phyloP scores from a whole-genome alignment of 2,888 invertebrate genomes.

The Cerastis rubricosa region DNA sequence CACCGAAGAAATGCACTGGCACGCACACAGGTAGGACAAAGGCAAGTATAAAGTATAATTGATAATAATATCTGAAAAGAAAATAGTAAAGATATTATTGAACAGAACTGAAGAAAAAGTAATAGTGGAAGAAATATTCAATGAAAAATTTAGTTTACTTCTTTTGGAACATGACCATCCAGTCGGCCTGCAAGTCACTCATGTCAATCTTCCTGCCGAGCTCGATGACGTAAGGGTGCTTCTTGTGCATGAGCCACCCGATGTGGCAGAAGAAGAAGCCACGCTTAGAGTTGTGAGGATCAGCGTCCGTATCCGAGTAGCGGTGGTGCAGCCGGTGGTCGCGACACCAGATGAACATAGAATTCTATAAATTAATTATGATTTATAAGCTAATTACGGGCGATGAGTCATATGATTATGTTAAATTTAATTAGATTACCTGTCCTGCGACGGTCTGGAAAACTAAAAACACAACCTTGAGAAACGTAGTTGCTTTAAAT shows the following conservation, averaged over 20 bases:
- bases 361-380: conserved; percentile 90
- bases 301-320: conserved; percentile 92
- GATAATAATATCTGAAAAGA: conserved; percentile 92
- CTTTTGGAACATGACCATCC: conserved; percentile 94
- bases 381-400: neutral
- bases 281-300: conserved; percentile 94
- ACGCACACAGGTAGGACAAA: conserved; percentile 91
- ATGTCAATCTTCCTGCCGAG: conserved; percentile 93
- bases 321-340: conserved; percentile 96
- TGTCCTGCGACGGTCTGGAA: conserved; percentile 94
- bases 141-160: conserved; percentile 86
- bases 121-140: neutral
- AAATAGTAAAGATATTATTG: neutral
- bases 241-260: conserved; percentile 95
- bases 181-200: conserved; percentile 94
- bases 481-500: conserved; percentile 93
- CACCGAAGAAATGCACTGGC: conserved; percentile 93
- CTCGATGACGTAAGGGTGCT: conserved; percentile 94
- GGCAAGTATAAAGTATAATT: conserved; percentile 90
- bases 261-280: conserved; percentile 97
- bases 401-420: neutral
- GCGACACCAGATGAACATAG: conserved; percentile 94
- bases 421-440: conserved; percentile 83
- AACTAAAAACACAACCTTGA: conserved; percentile 91
- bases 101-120: neutral